These are phyloP conservation scores for Dinocampus coccinellae DNA, from an alignment of 2,888 invertebrate species.

Conservation along the genomic window DNA sequence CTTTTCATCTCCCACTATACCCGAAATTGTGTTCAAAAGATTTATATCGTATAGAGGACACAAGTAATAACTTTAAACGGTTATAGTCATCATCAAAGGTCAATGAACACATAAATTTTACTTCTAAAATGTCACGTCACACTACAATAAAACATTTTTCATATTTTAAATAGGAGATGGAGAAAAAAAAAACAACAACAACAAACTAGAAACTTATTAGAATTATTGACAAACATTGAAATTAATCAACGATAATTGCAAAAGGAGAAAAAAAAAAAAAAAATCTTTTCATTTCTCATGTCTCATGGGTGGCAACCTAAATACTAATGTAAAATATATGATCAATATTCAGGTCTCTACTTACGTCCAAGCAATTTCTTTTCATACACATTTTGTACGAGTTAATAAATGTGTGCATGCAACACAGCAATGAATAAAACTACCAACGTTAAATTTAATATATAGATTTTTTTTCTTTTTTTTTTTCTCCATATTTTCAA, in stretches of 20 bases:
- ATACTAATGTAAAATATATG: background rate
- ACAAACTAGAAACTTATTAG: too few relatives aligned
- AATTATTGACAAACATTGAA: too few relatives aligned
- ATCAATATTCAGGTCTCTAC: background rate
- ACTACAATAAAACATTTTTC: too few relatives aligned
- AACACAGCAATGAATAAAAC: background rate
- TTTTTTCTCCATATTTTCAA: too few relatives aligned
- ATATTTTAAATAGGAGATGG: too few relatives aligned
- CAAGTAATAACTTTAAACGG: background rate
- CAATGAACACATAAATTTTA: background rate
- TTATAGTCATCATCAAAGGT: conserved; percentile 5
- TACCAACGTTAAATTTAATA: too few relatives aligned
- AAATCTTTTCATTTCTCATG: background rate
- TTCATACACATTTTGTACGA: background rate
- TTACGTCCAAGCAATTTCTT: background rate
- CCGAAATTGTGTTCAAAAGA: background rate
- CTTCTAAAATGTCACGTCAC: background rate
- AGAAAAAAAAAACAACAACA: too few relatives aligned
- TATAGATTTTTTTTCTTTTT: too few relatives aligned
- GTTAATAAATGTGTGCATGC: background rate
- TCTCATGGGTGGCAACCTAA: background rate
- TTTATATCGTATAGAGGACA: background rate
- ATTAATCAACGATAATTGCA: background rate
- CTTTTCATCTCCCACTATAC: background rate
- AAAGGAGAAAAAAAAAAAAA: background rate